A percentile compares a stretch with the other conserved stretches of the same genome.
Conservation (phyloP, 2,113 vertebrate species). For the Podocnemis expansa region DNA sequence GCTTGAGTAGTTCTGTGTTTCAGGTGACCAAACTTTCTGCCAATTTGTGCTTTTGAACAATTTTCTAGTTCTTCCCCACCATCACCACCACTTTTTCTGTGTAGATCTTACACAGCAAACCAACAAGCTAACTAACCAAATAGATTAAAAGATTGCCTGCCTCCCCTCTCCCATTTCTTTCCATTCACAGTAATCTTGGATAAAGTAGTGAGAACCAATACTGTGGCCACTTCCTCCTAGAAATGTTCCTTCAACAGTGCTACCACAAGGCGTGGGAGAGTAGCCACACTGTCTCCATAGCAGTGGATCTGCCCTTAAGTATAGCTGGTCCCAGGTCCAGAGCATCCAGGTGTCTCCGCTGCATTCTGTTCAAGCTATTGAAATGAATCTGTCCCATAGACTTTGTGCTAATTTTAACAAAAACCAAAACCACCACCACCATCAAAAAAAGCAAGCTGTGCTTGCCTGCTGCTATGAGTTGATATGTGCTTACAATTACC, state of each 20-base stretch:
- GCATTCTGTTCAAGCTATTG: background rate
- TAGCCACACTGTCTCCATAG: rapidly evolving
- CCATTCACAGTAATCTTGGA: background rate
- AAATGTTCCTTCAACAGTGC: background rate
- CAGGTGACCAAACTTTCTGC: background rate
- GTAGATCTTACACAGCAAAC: background rate
- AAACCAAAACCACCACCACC: too few relatives aligned
- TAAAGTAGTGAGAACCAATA: background rate
- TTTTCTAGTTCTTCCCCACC: background rate
- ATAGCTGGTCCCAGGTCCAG: background rate
- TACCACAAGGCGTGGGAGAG: too few relatives aligned
- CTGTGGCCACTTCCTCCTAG: background rate
- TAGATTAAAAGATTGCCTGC: background rate
- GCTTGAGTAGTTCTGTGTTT: background rate
- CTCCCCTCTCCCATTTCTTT: background rate
- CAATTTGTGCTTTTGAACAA: background rate
- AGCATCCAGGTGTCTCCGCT: background rate
- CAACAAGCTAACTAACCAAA: too few relatives aligned
- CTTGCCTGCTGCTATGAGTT: background rate
- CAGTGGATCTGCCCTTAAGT: background rate
- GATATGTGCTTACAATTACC: rapidly evolving
- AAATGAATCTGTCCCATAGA: background rate
- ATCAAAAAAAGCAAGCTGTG: background rate
- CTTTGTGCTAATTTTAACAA: background rate
- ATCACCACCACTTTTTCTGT: background rate